Evolutionary conservation across 2,797 vertebrate species (phyloP), one percentile per base, ranked within the genome.

Genomic region (Hippoglossus hippoglossus): DNA sequence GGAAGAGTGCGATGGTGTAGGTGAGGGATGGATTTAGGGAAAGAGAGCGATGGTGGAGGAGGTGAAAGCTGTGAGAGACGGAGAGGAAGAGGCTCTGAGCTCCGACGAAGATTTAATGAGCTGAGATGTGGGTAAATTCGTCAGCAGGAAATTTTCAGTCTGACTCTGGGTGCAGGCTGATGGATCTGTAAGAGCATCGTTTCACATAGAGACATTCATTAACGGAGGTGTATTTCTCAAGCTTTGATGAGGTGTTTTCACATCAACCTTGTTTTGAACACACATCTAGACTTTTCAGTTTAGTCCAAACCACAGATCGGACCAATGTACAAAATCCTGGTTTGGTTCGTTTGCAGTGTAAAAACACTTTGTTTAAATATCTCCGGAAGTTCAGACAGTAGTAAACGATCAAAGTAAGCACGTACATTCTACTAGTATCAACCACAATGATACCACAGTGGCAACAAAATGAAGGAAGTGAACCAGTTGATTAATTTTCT

Each of bases 61-160:
- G 50, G 26, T 60, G 52, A 63, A 15, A 8, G 28, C 39, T 59
- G 34, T 26, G 63, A 49, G 50, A 69, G 41, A 65, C 22, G 22
- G 11, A 64, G 51, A 58, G 7, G 13, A 64, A 19, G 61, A 49
- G 55, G 67, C 39, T 55, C 66, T 73, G 50, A 73, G 31, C 46
- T 78, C 34, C 47, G 46, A 62, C 47, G 47, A 25, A 62, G 22
- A 66, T 75, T 83, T 88, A 73, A 88, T 82, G 73, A 85, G 71
- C 47, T 71, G 44, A 67, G 60, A 75, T 49, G 60, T 66, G 71
- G 65, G 73, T 66, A 73, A 15, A 76, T 84, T 86, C 67, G 22
- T 75, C 63, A 52, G 24, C 34, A 39, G 6, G 39, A 31, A 63
- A 73, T 24, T 81, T 63, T 65, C 8, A 49, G 47, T 54, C n/a